phyloP scores from a whole-genome alignment of 2,888 invertebrate species.

The Tanytarsus gracilentus region DNA sequence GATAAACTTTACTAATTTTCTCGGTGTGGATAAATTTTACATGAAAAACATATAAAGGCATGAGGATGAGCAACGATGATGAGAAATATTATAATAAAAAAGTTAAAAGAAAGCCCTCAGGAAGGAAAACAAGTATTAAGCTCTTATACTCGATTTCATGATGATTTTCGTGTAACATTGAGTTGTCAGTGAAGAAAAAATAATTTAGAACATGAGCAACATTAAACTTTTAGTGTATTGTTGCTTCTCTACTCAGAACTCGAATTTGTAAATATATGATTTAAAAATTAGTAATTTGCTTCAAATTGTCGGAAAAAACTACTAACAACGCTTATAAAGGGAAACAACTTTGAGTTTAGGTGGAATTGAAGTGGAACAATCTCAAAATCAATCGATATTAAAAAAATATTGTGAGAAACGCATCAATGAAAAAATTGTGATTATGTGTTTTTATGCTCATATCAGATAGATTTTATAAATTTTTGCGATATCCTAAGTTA shows the following conservation, averaged over 20 bases:
- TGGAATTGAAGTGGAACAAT: background rate
- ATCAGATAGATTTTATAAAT: conserved; percentile 7
- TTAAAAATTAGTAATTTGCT: conserved; percentile 5
- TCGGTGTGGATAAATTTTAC: too few relatives aligned
- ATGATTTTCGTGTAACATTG: too few relatives aligned
- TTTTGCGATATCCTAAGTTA: background rate
- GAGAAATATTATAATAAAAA: too few relatives aligned
- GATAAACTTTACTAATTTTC: too few relatives aligned
- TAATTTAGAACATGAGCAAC: background rate
- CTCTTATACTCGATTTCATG: too few relatives aligned
- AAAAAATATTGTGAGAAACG: background rate
- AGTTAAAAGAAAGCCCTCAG: too few relatives aligned
- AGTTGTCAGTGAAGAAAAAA: too few relatives aligned
- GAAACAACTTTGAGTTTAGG: background rate
- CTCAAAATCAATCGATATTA: background rate
- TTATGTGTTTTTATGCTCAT: conserved; percentile 2
- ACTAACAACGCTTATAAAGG: background rate
- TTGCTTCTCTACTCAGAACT: background rate
- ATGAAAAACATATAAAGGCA: too few relatives aligned
- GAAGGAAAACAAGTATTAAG: too few relatives aligned
- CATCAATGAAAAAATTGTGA: background rate
- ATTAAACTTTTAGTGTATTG: too few relatives aligned
- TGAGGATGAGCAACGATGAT: too few relatives aligned
- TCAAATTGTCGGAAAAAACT: background rate
- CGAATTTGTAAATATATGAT: background rate